Evolutionary conservation across 2,888 invertebrate species (phyloP), one percentile per base, ranked within the genome.

Genomic region (Dasypogon diadema): DNA sequence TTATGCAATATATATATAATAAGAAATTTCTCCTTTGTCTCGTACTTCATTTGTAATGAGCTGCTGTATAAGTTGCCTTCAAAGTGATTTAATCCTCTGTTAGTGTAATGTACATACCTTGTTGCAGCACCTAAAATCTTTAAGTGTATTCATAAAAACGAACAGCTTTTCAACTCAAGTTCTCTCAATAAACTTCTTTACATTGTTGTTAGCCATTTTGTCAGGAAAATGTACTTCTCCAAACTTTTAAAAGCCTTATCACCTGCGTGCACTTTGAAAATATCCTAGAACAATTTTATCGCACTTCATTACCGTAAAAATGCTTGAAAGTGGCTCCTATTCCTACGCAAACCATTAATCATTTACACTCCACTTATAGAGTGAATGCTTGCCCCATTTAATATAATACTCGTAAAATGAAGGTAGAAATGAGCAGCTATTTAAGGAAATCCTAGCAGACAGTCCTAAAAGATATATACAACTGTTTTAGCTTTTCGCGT

Each of bases 281-380:
- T 37, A n/a, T 37, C 60, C 60, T 34, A 34, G 37, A 60, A 34
- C 21, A 60, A 60, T 60, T 60, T 60, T 60, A 60, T 60, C 60
- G 21, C 21, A 14, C 22, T 34, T 60, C 60, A 60, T 60, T 60
- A 60, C 22, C 60, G 60, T 60, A 60, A 60, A 60, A 60, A 18
- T 60, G 34, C 8, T 16, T 37, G 60, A 21, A 60, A 60, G 60
- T 60, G 37, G 26, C 60, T 60, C n/a, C n/a, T n/a, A n/a, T n/a
- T n/a, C 30, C 37, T 60, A 60, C 60, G 60, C 60, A 60, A 60
- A 18, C 60, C 37, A 60, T 60, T 60, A 60, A 60, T 60, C 60
- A 60, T 60, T 60, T 60, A 60, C 60, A 34, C 37, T 21, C 60
- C 60, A 10, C 37, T 60, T 60, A 60, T 60, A 60, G 37, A 60